Evolutionary conservation across 2,797 vertebrate species (phyloP), one percentile per base, ranked within the genome.

Genomic region (Pseudomugil tenellus): DNA sequence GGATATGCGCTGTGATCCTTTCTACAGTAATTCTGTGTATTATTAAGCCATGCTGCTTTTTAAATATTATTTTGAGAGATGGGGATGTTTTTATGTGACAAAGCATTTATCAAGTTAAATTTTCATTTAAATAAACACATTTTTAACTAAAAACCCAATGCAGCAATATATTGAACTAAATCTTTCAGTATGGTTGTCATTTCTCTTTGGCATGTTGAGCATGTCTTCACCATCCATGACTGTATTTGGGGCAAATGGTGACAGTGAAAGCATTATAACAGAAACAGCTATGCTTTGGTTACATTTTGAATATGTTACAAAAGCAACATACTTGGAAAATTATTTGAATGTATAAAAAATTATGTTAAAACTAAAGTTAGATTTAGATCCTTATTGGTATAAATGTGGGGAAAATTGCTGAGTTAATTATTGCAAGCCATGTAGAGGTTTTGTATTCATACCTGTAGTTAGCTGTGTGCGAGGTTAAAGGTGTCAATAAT

Each of bases 1-100:
- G 63, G 59, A 75, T 74, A 71, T 66, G 25, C 41, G 72, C 43
- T 74, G 51, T 71, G 73, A 80, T 67, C 60, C 43, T 67, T 76
- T 58, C 70, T 72, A 63, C 61, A 70, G 63, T 71, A 64, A 46
- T 61, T 71, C 23, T 46, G 32, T 58, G 52, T 35, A 28, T 71
- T 25, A 67, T 62, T 32, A 61, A 31, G n/a, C 39, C 46, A n/a
- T 29, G 19, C 21, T 19, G 21, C 4, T 37, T 14, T 37, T 37
- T 37, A 13, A 12, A 0, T 41, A 16, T 16, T 17, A 16, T 37
- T 37, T 37, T 37, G 39, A 58, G 58, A 39, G 26, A 63, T 21
- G 3, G 43, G 1, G 48, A 4, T 48, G 61, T 74, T 66, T 72
- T 58, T 59, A 71, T 77, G 58, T 37, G 68, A 31, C 29, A 31